Evolutionary conservation across 2,797 vertebrate species (phyloP).

Genomic region (Sebastes kiyomatsui): DNA sequence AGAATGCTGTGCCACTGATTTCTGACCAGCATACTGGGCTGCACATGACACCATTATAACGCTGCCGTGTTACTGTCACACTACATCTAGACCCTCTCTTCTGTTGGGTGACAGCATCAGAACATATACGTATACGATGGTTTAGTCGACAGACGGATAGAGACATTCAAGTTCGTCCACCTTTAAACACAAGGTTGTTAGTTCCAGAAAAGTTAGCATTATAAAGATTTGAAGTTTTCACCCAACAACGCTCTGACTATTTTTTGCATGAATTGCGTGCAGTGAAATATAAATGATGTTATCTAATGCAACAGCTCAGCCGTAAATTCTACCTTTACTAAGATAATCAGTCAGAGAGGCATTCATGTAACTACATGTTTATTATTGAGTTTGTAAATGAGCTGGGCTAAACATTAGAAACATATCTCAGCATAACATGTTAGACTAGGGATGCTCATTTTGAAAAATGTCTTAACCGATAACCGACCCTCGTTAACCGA

Average conservation of each 20-base stretch:
- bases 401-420: no score
- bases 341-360: not conserved
- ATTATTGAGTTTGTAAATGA: not conserved
- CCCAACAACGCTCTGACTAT: slow-evolving; percentile 21
- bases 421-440: no score
- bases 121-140: not conserved
- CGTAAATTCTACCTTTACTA: not conserved
- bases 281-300: no score
- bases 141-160: not conserved
- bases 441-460: no score
- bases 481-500: no score
- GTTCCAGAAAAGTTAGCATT: not conserved
- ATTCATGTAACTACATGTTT: not conserved
- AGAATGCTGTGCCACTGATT: slow-evolving; percentile 66
- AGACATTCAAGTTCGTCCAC: not conserved
- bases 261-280: no score
- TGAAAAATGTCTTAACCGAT: no score
- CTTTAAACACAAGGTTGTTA: not conserved
- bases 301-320: not conserved
- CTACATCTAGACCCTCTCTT: not conserved
- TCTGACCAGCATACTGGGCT: slow-evolving; percentile 21
- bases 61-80: not conserved
- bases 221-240: slow-evolving; percentile 31
- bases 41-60: not conserved
- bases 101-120: slow-evolving; percentile 51